Conservation (phyloP, 2,888 invertebrate species). For the Drosophila aldrichi region DNA sequence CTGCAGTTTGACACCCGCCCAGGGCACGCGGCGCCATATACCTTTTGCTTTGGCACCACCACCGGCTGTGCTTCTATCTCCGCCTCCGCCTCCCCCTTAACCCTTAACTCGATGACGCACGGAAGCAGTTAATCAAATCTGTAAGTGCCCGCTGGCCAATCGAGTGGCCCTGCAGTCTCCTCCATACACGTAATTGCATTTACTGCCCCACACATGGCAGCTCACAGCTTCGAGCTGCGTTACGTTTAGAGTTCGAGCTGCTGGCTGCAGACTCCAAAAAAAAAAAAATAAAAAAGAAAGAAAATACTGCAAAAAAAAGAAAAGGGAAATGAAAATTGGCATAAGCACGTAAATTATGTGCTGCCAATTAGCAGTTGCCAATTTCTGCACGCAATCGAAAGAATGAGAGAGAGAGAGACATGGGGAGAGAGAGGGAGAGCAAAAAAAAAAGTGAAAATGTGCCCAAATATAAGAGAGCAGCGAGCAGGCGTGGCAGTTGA, state of each 20-base stretch:
- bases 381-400: slow-evolving; percentile 61
- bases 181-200: slow-evolving; percentile 65
- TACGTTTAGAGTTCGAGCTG: neutral
- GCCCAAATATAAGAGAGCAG: slow-evolving; percentile 49
- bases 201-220: slow-evolving; percentile 48
- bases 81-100: no score
- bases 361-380: slow-evolving; percentile 78
- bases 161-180: slow-evolving; percentile 31
- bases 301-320: slow-evolving; percentile 25
- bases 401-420: neutral
- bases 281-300: neutral
- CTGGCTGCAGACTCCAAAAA: neutral
- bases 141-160: slow-evolving; percentile 64
- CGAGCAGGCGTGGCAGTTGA: slow-evolving; percentile 14
- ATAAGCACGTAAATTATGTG: slow-evolving; percentile 79
- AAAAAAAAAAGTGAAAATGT: slow-evolving; percentile 43
- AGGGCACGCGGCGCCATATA: slow-evolving; percentile 10
- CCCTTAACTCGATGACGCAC: slow-evolving; percentile 71
- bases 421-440: neutral
- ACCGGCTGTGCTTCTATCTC: neutral
- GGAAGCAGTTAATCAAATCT: slow-evolving; percentile 81
- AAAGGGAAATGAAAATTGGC: slow-evolving; percentile 64
- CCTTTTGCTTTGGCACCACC: slow-evolving; percentile 17
- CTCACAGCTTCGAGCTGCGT: neutral
- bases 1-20: slow-evolving; percentile 25